phyloP scores from a whole-genome alignment of 2,113 vertebrate genomes.

The Caloenas nicobarica region DNA sequence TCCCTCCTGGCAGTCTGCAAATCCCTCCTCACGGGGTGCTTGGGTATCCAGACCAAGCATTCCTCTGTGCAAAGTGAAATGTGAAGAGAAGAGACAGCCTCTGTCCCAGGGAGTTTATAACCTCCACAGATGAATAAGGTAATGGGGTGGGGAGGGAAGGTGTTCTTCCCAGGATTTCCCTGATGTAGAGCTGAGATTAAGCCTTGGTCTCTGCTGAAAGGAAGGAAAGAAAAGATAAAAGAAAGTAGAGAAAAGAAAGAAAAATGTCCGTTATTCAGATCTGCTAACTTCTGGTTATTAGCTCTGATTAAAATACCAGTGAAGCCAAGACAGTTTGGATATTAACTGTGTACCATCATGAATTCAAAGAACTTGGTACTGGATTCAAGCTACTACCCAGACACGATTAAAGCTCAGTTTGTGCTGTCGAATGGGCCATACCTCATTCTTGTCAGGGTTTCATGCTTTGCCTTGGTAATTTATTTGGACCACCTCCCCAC shows the following conservation, averaged over 20 bases:
- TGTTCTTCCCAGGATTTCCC: background rate
- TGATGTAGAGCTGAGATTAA: background rate
- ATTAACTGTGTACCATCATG: background rate
- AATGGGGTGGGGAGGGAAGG: background rate
- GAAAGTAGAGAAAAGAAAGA: too few species aligned
- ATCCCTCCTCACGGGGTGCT: background rate
- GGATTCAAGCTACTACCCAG: background rate
- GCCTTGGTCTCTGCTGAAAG: background rate
- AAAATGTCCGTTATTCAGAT: background rate
- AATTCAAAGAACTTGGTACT: background rate
- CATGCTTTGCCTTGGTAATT: background rate
- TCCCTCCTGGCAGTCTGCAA: background rate
- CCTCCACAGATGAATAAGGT: background rate
- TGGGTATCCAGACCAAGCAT: background rate
- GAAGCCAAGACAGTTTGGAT: background rate
- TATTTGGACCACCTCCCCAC: background rate
- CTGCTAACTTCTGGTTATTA: background rate
- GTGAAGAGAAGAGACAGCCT: background rate
- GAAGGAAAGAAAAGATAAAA: background rate
- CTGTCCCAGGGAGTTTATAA: background rate
- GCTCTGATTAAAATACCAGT: background rate
- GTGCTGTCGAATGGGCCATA: background rate
- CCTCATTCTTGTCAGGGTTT: background rate
- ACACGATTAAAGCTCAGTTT: background rate
- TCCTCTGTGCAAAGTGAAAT: background rate